Base-by-base conservation (phyloP, 2,888 invertebrate genomes). In the Acrobasis consociella region DNA sequence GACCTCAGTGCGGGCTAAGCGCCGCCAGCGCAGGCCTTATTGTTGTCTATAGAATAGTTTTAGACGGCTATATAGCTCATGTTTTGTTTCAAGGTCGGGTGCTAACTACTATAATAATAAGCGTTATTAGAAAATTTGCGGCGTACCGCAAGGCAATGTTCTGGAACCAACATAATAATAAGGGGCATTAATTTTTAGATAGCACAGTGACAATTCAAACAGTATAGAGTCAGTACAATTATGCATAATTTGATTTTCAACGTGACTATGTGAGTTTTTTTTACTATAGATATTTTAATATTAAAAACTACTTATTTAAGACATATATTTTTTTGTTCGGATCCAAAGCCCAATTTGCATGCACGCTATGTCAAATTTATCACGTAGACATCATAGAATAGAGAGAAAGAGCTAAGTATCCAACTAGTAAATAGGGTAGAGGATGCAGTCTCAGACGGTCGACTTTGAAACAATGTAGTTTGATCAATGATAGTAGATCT, bases 1-100 rank as follows among this genome's bases (percentile, higher is more conserved):
- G 86, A 83, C 83, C 87, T 71, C 71, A 66, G 73, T 70, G 74
- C 77, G 76, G 81, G 82, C 82, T 81, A 79, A 83, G 87, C 87
- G 86, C 86, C 86, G 80, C 78, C 65, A 66, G 87, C 86, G 87
- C 87, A 87, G 77, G 75, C 86, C 80, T 80, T 78, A 87, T 89
- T 90, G 88, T 89, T 84, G 84, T 87, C 85, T 83, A 84, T 82
- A 76, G 75, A 78, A 78, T 80, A 78, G 77, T 76, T 77, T 80
- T 77, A 77, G 77, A 60, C 46, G 16, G 37, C 49, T 58, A 52
- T 39, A 60, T 72, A 74, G 68, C 69, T 69, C 71, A 73, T 75
- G 75, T 78, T 79, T 74, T 74, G 72, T 73, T 79, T 79, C 83
- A 83, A 85, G 83, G 82, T 78, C 82, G 77, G 72, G 68, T 42